A percentile compares a stretch with the other conserved stretches of the same genome.
These are phyloP conservation scores for Microctonus aethiopoides DNA, from an alignment of 2,888 invertebrate genomes.

Conservation along the genomic window DNA sequence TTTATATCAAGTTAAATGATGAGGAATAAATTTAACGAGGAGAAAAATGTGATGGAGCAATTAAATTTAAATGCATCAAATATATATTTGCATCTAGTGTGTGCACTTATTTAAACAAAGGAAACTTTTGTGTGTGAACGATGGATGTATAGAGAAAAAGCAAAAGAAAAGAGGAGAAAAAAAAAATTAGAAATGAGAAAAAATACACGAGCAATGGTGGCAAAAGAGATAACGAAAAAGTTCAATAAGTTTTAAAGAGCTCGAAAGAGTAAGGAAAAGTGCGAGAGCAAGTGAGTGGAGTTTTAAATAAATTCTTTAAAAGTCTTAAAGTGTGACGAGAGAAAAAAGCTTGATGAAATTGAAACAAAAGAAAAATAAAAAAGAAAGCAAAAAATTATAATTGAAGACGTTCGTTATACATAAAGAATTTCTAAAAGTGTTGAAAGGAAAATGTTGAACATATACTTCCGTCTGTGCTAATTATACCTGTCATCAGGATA, in stretches of 20 bases:
- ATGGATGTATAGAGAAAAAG: constrained; percentile 34
- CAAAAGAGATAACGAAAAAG: constrained; percentile 15
- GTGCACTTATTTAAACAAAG: background rate
- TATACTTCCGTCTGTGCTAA: background rate
- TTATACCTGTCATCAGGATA: background rate
- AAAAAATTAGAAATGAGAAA: constrained; percentile 27
- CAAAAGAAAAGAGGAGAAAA: constrained; percentile 37
- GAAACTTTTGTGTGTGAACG: background rate
- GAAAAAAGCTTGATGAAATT: background rate
- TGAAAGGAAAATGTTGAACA: background rate
- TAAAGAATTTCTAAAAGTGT: background rate
- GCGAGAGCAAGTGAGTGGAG: background rate
- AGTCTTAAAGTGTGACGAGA: background rate
- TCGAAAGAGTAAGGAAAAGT: background rate
- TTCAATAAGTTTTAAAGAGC: constrained; percentile 3
- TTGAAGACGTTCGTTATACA: background rate
- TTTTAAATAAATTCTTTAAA: background rate
- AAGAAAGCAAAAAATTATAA: background rate
- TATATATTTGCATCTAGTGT: background rate
- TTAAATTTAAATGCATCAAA: background rate
- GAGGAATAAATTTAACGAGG: constrained; percentile 9
- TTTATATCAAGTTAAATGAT: background rate
- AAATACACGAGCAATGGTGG: background rate
- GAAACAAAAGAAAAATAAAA: background rate
- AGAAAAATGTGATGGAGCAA: constrained; percentile 25